Evolutionary conservation across 1,140 invertebrate genomes (phyloP).

Genomic region (Diprion similis): DNA sequence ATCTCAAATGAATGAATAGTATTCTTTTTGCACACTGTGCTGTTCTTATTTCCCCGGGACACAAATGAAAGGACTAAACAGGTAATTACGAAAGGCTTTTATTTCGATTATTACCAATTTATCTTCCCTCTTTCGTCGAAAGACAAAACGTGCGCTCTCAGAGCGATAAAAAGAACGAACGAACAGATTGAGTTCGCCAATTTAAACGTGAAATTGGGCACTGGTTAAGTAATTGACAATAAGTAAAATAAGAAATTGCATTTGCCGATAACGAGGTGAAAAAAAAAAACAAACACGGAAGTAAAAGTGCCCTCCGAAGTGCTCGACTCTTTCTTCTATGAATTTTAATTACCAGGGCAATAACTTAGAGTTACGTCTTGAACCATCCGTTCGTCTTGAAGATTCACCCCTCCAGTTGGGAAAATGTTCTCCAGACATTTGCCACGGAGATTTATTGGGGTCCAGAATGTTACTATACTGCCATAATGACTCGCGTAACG

Average conservation of each 20-base stretch:
- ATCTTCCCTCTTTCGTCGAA: background rate
- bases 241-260: too few relatives aligned
- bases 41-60: background rate
- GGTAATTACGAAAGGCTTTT: background rate
- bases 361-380: background rate
- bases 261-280: background rate
- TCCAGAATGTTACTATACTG: constrained; percentile 5
- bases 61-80: background rate
- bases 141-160: too few relatives aligned
- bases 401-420: background rate
- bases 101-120: background rate
- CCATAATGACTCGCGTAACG: constrained; percentile 2
- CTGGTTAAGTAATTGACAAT: too few relatives aligned
- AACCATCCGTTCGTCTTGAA: constrained; percentile 2
- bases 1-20: constrained; percentile 5
- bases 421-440: constrained; percentile 5
- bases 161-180: background rate
- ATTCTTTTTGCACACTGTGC: background rate
- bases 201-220: too few relatives aligned
- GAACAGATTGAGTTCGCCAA: too few relatives aligned
- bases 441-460: constrained; percentile 3
- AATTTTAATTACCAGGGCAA: background rate
- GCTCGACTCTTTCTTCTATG: background rate
- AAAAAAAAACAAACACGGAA: background rate
- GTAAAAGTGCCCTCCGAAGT: background rate